Base-by-base conservation (phyloP, 2,797 vertebrate species). In the Catamblyrhynchus diadema region DNA sequence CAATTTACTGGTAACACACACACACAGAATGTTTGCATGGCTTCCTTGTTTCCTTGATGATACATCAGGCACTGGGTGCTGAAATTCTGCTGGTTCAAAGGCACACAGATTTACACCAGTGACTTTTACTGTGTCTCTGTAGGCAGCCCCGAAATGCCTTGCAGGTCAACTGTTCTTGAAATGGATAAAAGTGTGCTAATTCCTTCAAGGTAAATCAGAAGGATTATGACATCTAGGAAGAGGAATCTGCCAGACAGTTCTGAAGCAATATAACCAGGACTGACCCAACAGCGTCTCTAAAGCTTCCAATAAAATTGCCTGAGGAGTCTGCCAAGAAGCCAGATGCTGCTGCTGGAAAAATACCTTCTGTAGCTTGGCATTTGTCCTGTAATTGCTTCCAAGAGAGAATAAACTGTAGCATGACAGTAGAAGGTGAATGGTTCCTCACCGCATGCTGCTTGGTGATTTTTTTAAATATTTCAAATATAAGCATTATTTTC, bases 301-400 rank as follows among this genome's bases (percentile, higher is more conserved):
- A 91, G 70, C 93, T 97, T 95, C 97, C 95, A 82, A 53, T 95
- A 93, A 97, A 98, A 97, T 96, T 97, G 96, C 96, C 93, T 28
- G 87, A 97, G 95, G 96, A 97, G 66, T 53, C 94, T 97, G 98
- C 98, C 98, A 98, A 97, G 94, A 94, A 97, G 97, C 98, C 98
- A 98, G 98, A 98, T 98, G 98, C 98, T 93, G 97, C 97, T 98
- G 97, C 97, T 98, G 97, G 97, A 98, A 97, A 98, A 98, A 97
- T 93, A 97, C 97, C 96, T 97, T 97, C 94, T 97, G 95, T 92
- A 96, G 94, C 95, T 97, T 97, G 97, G 97, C 97, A 95, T 97
- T 97, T 98, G 97, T 97, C 96, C 37, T 96, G 90, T 97, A 96
- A 97, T 97, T 97, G 97, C 96, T 97, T 98, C 95, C 71, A 92